phyloP scores from a whole-genome alignment of 2,888 invertebrate genomes.

The Reticulitermes lucifugus region DNA sequence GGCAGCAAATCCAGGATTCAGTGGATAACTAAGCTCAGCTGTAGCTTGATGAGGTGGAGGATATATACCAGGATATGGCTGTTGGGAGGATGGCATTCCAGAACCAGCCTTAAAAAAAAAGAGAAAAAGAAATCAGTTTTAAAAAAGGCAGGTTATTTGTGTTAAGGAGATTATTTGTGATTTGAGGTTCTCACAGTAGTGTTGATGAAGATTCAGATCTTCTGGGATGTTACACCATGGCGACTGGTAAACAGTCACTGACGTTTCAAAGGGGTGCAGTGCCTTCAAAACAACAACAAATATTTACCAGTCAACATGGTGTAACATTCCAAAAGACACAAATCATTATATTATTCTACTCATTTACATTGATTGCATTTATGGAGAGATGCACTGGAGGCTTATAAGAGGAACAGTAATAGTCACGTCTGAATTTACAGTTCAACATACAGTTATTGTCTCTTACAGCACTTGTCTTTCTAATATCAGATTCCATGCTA shows the following conservation, averaged over 20 bases:
- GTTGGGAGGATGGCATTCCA: constrained; percentile 49
- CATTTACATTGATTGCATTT: not conserved
- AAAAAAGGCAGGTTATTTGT: not conserved
- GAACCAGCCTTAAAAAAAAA: constrained; percentile 51
- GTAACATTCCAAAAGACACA: not conserved
- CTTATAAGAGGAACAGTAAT: constrained; percentile 38
- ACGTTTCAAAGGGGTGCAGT: too few species aligned
- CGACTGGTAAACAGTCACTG: too few species aligned
- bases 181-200: too few species aligned
- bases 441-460: too few species aligned
- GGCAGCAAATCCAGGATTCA: constrained; percentile 38
- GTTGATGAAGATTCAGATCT: too few species aligned
- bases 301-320: too few species aligned
- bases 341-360: not conserved
- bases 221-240: too few species aligned
- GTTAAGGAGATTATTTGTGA: too few species aligned
- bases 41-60: constrained; percentile 48
- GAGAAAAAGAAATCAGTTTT: constrained; percentile 40
- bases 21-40: constrained; percentile 45
- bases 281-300: too few species aligned
- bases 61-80: constrained; percentile 44
- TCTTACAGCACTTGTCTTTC: too few species aligned
- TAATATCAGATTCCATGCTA: too few species aligned
- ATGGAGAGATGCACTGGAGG: not conserved
- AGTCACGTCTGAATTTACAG: not conserved